Evolutionary conservation across 1,140 invertebrate genomes (phyloP), one percentile per base, ranked within the genome.

Genomic region (Nautilus pompilius): DNA sequence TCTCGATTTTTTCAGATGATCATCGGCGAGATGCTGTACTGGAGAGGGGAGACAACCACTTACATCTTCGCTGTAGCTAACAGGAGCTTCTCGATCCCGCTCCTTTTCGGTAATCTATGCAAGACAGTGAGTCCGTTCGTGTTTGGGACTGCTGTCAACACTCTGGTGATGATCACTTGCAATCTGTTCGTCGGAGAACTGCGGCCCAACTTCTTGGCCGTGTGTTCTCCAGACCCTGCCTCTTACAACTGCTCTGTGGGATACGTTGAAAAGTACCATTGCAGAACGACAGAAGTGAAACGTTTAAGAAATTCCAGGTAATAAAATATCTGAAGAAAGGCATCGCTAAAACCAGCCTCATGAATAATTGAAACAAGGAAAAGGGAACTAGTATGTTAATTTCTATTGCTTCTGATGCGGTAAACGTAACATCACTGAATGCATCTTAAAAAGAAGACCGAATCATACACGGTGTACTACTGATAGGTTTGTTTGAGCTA

Each of bases 151-250:
- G 89, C 88, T 1, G 87, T 89, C 63, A 91, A 60, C 29, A 46
- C 71, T 80, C 81, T 94, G 17, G 88, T 89, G 6, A 95, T 93
- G 4, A 93, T 96, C 74, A 88, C 96, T 69, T 91, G 90, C 26
- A 98, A 97, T 82, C 96, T 96, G 69, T 89, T 90, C 2, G 89
- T 98, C 63, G 96, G 96, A 29, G 86, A 95, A 54, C 83, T 98
- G 60, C 84, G 96, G 17, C 96, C 96, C 8, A 93, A 98, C 83
- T 98, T 98, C 82, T 87, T 95, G 66, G 85, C 86, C 68, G 82
- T 66, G 75, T 87, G 89, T 58, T 58, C 65, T 10, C 75, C 75
- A 5, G 49, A 69, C 28, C 63, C 65, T 34, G 48, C 60, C n/a
- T 57, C 45, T 13, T 57, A 61, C 3, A 66, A 68, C 46, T 74